A percentile compares a stretch with the other conserved stretches of the same genome.
phyloP scores from a whole-genome alignment of 2,113 vertebrate species.

The Neogobius melanostomus region DNA sequence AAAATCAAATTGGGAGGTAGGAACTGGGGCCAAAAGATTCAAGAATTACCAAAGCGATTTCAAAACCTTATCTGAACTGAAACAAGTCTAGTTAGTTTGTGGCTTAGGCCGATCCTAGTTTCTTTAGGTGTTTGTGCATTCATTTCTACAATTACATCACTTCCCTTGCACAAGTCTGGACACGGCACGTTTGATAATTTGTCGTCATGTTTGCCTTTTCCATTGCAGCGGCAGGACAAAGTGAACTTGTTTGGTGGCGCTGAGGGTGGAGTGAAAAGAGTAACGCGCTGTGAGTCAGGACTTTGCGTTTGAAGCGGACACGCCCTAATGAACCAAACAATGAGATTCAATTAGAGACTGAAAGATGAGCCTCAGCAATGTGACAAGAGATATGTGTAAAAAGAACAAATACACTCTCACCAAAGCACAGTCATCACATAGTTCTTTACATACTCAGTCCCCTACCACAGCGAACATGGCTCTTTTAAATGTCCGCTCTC shows the following conservation, averaged over 20 bases:
- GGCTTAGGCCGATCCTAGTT: background rate
- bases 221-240: background rate
- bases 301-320: background rate
- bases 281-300: constrained; percentile 1
- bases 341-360: background rate
- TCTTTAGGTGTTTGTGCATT: background rate
- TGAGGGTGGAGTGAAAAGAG: constrained; percentile 10
- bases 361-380: background rate
- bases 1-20: too few species aligned
- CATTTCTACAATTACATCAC: too few species aligned
- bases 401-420: background rate
- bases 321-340: background rate
- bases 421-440: too few species aligned
- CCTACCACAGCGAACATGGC: too few species aligned
- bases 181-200: background rate
- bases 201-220: background rate
- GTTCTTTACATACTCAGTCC: too few species aligned
- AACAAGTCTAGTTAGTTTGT: background rate
- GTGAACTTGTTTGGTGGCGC: background rate
- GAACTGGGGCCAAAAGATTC: too few species aligned
- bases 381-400: background rate
- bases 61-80: background rate
- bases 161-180: background rate
- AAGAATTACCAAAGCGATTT: background rate
- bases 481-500: too few species aligned